Conservation (phyloP, 2,888 invertebrate species). For the Hirtodrosophila alboralis region DNA sequence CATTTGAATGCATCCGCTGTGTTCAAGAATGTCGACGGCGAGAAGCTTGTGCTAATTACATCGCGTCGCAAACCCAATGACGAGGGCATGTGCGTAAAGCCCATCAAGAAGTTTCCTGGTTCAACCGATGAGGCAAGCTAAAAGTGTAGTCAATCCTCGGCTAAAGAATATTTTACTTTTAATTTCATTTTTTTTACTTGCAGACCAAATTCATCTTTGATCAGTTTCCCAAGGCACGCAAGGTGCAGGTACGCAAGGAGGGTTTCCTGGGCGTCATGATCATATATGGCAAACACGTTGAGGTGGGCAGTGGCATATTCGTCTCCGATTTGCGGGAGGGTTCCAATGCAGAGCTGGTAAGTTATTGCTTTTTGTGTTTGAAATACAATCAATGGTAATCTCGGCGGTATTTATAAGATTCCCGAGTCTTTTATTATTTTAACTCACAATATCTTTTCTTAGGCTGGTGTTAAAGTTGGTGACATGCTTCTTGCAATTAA, state of each 20-base stretch:
- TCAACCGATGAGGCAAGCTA: slow-evolving; percentile 90
- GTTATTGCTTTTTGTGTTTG: neutral
- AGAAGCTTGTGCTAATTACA: slow-evolving; percentile 91
- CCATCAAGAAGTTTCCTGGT: slow-evolving; percentile 93
- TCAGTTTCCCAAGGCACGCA: slow-evolving; percentile 86
- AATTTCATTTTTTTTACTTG: neutral
- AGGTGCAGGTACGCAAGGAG: slow-evolving; percentile 93
- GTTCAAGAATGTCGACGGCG: slow-evolving; percentile 95
- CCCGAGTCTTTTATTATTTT: too few relatives aligned
- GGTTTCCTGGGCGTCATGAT: slow-evolving; percentile 94
- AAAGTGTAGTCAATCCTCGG: accelerated
- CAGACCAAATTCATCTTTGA: slow-evolving; percentile 82
- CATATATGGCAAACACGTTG: slow-evolving; percentile 96
- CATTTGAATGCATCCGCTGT: slow-evolving; percentile 98
- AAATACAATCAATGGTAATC: too few relatives aligned
- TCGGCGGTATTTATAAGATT: too few relatives aligned
- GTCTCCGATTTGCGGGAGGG: slow-evolving; percentile 96
- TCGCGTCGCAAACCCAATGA: slow-evolving; percentile 81
- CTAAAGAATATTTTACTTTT: neutral
- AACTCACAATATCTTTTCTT: slow-evolving; percentile 85
- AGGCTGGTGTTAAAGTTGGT: slow-evolving; percentile 97
- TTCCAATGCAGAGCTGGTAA: slow-evolving; percentile 93
- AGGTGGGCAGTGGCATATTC: slow-evolving; percentile 96
- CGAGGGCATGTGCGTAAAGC: slow-evolving; percentile 93
- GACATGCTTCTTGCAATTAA: slow-evolving; percentile 99